phyloP scores from a whole-genome alignment of 2,113 vertebrate species.

The Aplodontia rufa region DNA sequence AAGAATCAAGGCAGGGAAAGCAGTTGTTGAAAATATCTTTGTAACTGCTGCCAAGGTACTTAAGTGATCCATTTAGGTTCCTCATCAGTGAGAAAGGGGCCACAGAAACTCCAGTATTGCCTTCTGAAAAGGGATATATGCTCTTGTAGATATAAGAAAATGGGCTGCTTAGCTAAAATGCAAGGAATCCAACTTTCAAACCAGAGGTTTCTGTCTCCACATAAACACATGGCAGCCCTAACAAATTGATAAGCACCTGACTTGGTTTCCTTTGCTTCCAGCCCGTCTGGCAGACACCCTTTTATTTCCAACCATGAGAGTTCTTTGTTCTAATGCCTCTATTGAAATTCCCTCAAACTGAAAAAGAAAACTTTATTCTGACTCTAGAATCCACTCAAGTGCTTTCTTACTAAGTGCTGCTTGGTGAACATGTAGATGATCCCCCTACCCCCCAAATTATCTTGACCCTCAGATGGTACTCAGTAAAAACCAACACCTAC shows the following conservation, averaged over 20 bases:
- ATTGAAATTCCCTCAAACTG: not conserved
- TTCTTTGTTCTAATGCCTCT: not conserved
- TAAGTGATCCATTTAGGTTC: not conserved
- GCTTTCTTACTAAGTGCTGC: not conserved
- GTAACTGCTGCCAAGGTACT: not conserved
- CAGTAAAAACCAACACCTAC: not conserved
- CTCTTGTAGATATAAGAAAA: not conserved
- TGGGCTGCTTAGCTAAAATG: not conserved
- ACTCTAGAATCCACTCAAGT: not conserved
- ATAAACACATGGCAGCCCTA: not conserved
- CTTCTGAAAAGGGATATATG: not conserved
- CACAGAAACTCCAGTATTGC: not conserved
- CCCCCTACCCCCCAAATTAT: not conserved
- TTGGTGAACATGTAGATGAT: not conserved
- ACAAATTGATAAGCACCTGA: not conserved
- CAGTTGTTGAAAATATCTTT: not conserved
- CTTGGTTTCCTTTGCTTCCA: not conserved
- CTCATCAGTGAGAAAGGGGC: not conserved
- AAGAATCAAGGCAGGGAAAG: not conserved
- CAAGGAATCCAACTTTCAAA: not conserved
- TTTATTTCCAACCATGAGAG: not conserved
- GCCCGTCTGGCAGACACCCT: not conserved
- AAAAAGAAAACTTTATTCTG: not conserved
- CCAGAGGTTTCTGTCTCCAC: not conserved
- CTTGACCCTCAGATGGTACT: not conserved